Percentiles rank a stretch among this genome's conserved stretches.
phyloP scores from a whole-genome alignment of 2,888 invertebrate genomes.

The Eucera pruinosa region DNA sequence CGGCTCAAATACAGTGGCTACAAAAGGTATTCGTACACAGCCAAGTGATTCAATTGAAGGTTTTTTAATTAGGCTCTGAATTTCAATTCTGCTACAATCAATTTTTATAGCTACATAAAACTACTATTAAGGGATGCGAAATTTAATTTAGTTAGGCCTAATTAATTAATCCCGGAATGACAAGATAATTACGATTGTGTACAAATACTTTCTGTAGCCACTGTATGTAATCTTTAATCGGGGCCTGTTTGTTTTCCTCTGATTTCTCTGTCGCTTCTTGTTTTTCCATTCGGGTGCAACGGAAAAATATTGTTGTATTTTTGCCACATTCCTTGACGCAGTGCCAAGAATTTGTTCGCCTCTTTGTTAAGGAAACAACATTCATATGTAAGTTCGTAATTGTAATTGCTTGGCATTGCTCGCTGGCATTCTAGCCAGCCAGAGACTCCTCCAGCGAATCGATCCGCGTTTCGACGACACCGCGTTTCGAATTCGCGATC shows the following conservation, averaged over 20 bases:
- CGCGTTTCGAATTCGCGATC: slow-evolving; percentile 35
- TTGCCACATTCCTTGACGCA: slow-evolving; percentile 11
- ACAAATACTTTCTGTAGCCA: too few relatives aligned
- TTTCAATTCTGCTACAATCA: too few relatives aligned
- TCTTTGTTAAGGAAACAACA: slow-evolving; percentile 34
- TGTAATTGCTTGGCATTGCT: slow-evolving; percentile 61
- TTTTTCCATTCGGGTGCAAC: neutral
- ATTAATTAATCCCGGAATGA: too few relatives aligned
- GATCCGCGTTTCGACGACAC: slow-evolving; percentile 31
- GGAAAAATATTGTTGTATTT: slow-evolving; percentile 34
- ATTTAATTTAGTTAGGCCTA: too few relatives aligned
- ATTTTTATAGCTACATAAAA: too few relatives aligned
- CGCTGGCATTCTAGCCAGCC: slow-evolving; percentile 46
- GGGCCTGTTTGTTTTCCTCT: neutral
- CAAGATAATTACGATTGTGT: too few relatives aligned
- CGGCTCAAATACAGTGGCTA: too few relatives aligned
- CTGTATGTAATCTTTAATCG: slow-evolving; percentile 21
- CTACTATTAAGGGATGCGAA: too few relatives aligned
- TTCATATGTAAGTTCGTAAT: slow-evolving; percentile 48
- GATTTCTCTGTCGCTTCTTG: too few relatives aligned
- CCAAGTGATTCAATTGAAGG: too few relatives aligned
- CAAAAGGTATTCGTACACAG: too few relatives aligned
- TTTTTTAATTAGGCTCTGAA: too few relatives aligned
- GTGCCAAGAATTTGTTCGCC: slow-evolving; percentile 29
- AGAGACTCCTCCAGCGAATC: slow-evolving; percentile 31